phyloP scores from a whole-genome alignment of 1,140 invertebrate genomes.

The Hetaerina americana region DNA sequence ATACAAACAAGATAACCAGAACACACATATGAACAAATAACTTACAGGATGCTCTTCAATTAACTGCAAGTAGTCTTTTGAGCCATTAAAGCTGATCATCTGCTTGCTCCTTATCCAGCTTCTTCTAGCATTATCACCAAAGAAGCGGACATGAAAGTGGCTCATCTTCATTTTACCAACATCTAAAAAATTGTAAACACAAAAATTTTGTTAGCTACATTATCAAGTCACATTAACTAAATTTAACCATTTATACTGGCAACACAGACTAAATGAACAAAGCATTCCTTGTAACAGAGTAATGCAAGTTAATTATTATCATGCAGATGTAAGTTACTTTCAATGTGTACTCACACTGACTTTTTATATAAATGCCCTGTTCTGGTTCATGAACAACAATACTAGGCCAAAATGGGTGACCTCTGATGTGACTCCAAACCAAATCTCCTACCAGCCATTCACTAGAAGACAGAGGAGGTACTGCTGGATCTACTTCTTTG shows the following conservation, averaged over 20 bases:
- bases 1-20: background rate
- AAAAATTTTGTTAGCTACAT: too few relatives aligned
- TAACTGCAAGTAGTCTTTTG: background rate
- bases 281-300: too few relatives aligned
- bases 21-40: background rate
- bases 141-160: background rate
- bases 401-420: background rate
- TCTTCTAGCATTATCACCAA: background rate
- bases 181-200: too few relatives aligned
- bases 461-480: background rate
- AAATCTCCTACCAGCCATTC: background rate
- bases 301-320: too few relatives aligned
- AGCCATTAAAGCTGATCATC: background rate
- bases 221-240: too few relatives aligned
- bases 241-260: too few relatives aligned
- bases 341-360: background rate
- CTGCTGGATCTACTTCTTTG: background rate
- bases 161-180: too few relatives aligned
- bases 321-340: too few relatives aligned
- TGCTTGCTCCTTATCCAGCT: background rate
- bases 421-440: background rate
- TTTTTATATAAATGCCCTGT: background rate
- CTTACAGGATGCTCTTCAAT: background rate
- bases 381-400: background rate
- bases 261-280: too few relatives aligned